Evolutionary conservation across 1,140 invertebrate species (phyloP).

Genomic region (Bathynomus jamesi): DNA sequence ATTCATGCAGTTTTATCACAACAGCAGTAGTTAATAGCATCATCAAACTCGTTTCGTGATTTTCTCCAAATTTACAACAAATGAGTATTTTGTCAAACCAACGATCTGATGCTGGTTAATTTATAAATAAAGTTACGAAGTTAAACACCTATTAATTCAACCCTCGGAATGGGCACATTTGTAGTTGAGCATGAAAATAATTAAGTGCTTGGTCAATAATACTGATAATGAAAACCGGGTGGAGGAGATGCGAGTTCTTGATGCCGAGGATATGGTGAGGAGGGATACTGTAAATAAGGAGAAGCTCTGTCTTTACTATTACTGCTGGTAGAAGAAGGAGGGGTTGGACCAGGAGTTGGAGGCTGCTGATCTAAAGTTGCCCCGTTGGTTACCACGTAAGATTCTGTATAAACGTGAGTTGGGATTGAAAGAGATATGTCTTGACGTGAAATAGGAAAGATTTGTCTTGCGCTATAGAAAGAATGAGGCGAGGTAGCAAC

Average conservation of each 20-base stretch:
- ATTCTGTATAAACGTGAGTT: constrained; percentile 28
- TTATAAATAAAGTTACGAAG: no score
- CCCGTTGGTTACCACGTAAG: constrained; percentile 21
- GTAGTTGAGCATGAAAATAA: no score
- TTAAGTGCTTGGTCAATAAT: constrained; percentile 23
- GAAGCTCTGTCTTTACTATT: constrained; percentile 33
- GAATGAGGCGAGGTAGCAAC: constrained; percentile 30
- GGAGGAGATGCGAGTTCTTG: constrained; percentile 30
- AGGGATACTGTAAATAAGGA: constrained; percentile 33
- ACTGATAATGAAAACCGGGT: constrained; percentile 34
- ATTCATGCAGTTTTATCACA: neutral
- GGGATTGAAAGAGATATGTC: constrained; percentile 26
- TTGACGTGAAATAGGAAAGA: constrained; percentile 29
- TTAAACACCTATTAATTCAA: no score
- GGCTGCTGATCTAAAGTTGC: constrained; percentile 17
- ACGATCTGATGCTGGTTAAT: no score
- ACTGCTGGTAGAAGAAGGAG: constrained; percentile 22
- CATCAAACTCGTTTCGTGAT: no score
- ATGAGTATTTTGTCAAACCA: no score
- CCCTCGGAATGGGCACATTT: no score
- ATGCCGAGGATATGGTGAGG: constrained; percentile 32
- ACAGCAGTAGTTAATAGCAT: no score
- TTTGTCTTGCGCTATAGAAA: constrained; percentile 30
- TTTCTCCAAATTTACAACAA: no score
- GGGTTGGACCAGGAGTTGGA: constrained; percentile 16